phyloP scores from a whole-genome alignment of 2,888 invertebrate genomes.

The Athetis lepigone region DNA sequence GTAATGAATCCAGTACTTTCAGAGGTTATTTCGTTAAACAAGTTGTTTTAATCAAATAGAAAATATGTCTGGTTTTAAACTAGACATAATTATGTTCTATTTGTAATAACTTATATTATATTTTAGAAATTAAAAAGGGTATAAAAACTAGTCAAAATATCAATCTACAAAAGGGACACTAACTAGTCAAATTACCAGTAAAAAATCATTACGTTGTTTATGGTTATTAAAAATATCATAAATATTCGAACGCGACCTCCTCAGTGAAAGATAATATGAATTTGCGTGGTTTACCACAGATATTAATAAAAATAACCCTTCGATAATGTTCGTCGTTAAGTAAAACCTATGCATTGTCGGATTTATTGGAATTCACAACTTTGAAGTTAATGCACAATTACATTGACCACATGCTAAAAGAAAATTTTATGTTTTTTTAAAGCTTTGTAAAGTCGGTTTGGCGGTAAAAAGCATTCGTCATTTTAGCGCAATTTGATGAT shows the following conservation, averaged over 20 bases:
- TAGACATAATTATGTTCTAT: no score
- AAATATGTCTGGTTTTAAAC: no score
- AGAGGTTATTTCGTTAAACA: no score
- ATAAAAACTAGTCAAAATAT: no score
- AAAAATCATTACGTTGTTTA: slow-evolving; percentile 33
- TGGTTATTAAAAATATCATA: slow-evolving; percentile 60
- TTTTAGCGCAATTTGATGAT: slow-evolving; percentile 42
- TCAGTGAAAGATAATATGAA: slow-evolving; percentile 57
- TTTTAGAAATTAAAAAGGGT: no score
- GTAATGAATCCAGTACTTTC: no score
- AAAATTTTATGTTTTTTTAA: slow-evolving; percentile 54
- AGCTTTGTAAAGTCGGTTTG: slow-evolving; percentile 48
- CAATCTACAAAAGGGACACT: no score
- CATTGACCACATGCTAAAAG: slow-evolving; percentile 62
- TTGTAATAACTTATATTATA: no score
- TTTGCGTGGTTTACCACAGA: slow-evolving; percentile 81
- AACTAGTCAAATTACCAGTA: background rate
- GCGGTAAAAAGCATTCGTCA: slow-evolving; percentile 45
- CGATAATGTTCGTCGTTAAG: slow-evolving; percentile 76
- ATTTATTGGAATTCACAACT: slow-evolving; percentile 71
- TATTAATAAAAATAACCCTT: slow-evolving; percentile 77
- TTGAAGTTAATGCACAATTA: slow-evolving; percentile 68
- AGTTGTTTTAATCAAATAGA: no score
- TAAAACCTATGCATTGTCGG: slow-evolving; percentile 79
- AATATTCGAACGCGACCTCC: slow-evolving; percentile 57